Evolutionary conservation across 1,140 invertebrate species (phyloP).

Genomic region (Megalopta genalis): DNA sequence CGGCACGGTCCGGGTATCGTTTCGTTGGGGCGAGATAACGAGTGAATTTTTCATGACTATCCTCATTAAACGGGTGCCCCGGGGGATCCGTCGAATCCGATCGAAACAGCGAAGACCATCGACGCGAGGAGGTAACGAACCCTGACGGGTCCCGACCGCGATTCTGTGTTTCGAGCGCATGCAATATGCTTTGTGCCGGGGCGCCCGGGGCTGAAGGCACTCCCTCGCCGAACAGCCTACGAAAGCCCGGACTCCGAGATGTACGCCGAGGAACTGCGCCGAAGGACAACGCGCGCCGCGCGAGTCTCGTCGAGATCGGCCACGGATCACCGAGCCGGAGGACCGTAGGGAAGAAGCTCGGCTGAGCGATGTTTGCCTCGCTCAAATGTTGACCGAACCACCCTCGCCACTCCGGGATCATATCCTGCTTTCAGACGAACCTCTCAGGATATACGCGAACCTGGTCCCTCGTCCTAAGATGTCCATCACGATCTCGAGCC

Average conservation of each 20-base stretch:
- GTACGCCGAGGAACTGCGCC: neutral
- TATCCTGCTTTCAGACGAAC: constrained; percentile 68
- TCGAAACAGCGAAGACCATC: constrained; percentile 54
- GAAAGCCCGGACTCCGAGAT: neutral
- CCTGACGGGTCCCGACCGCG: constrained; percentile 16
- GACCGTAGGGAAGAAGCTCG: constrained; percentile 17
- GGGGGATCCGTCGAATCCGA: constrained; percentile 40
- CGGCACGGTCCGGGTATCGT: neutral
- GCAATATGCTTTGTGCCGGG: constrained; percentile 68
- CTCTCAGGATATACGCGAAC: constrained; percentile 48
- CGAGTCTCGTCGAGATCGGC: constrained; percentile 43
- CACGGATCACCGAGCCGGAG: neutral
- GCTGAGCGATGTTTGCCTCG: constrained; percentile 66
- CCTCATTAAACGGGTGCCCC: constrained; percentile 46
- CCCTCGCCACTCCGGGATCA: constrained; percentile 60
- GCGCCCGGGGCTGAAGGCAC: constrained; percentile 55
- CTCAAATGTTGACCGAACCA: constrained; percentile 75
- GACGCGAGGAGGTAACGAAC: constrained; percentile 49
- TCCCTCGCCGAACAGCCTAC: constrained; percentile 40
- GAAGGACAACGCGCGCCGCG: constrained; percentile 58
- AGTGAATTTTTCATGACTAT: constrained; percentile 49
- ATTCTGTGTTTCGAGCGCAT: constrained; percentile 55
- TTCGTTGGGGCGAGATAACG: constrained; percentile 26
- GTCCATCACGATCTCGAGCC: neutral
- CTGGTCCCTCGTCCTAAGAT: neutral